phyloP scores from a whole-genome alignment of 1,140 invertebrate genomes.

The Drosophila malerkotliana region DNA sequence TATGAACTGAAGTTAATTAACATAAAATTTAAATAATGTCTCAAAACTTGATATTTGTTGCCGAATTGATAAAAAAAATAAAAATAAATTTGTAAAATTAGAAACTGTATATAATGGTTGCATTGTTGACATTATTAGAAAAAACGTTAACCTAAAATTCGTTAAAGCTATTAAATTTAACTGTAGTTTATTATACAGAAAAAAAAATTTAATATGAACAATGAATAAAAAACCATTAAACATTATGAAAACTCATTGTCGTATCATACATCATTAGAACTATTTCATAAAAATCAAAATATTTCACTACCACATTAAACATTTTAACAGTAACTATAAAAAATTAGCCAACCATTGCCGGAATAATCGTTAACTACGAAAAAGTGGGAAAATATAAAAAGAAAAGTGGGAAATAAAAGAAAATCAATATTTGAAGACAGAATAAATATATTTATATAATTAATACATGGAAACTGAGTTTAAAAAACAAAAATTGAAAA shows the following conservation, averaged over 20 bases:
- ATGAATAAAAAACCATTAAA: conserved; percentile 38
- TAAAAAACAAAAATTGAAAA: conserved; percentile 81
- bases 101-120: conserved; percentile 56
- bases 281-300: conserved; percentile 40
- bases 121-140: conserved; percentile 21
- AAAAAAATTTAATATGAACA: conserved; percentile 24
- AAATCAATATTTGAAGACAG: background rate
- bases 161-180: conserved; percentile 63
- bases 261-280: conserved; percentile 48
- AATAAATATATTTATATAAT: conserved; percentile 57
- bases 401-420: conserved; percentile 35
- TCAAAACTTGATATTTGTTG: conserved; percentile 1
- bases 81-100: conserved; percentile 2
- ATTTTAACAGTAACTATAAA: conserved; percentile 54
- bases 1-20: background rate
- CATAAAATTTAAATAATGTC: background rate
- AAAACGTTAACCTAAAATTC: conserved; percentile 37
- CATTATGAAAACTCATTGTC: conserved; percentile 34
- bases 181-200: conserved; percentile 63
- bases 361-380: conserved; percentile 54
- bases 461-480: conserved; percentile 75
- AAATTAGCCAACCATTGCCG: conserved; percentile 80
- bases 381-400: conserved; percentile 32
- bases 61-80: conserved; percentile 8
- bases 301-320: conserved; percentile 48